Evolutionary conservation across 2,113 vertebrate genomes (phyloP), one percentile per base, ranked within the genome.

Genomic region (Takifugu flavidus): DNA sequence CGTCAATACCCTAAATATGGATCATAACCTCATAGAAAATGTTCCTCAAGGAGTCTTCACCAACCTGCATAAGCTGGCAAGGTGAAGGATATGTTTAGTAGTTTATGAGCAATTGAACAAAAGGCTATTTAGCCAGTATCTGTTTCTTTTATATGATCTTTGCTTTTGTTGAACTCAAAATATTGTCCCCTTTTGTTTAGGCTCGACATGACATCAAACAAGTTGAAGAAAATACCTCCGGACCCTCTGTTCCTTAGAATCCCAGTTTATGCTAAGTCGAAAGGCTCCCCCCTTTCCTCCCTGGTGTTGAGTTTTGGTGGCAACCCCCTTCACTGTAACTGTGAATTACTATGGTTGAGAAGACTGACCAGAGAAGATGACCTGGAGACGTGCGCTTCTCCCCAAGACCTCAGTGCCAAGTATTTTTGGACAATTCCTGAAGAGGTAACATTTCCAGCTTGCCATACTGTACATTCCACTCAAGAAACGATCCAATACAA

Each of bases 191-290:
- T 26, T 12, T 55, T 45, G 50, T 13, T 59, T 71, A 89, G 96
- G 42, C 49, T 98, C 34, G 96, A 98, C 72, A 97, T 98, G 95
- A 98, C 96, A 0, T 98, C 96, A 57, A 98, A 98, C 83, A 96
- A 96, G 71, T 68, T 98, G 53, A 98, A 96, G 77, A 98, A 97
- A 86, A 97, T 98, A 61, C 96, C 96, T 0, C 96, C 96, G 0
- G 96, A 98, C 4, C 96, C 96, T 0, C 74, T 98, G 1, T 98
- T 98, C 62, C 91, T 96, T 43, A 90, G 96, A 39, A 91, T 98
- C 1, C 96, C 95, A 0, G 93, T 98, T 2, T 96, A 96, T 2
- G 94, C 95, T 77, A 92, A 94, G 34, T 92, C 94, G 11, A 93
- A 91, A 10, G 95, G 95, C 0, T 95, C 94, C 0, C 94, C 95